phyloP scores from a whole-genome alignment of 53 echinoderm and acorn worm genomes.

The Mesocentrotus franciscanus region DNA sequence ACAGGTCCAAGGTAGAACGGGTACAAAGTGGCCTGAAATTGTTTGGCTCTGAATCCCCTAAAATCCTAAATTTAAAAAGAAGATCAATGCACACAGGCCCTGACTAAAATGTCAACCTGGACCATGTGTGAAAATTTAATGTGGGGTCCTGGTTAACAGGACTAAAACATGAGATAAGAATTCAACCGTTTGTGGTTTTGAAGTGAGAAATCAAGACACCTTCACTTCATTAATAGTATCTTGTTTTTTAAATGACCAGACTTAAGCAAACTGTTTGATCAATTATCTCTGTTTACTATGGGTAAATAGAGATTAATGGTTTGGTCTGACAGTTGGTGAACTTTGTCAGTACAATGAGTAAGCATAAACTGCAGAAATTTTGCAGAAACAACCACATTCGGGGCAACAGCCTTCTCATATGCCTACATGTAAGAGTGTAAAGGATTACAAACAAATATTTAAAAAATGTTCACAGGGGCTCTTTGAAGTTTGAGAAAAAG shows the following conservation, averaged over 20 bases:
- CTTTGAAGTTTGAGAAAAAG: no score
- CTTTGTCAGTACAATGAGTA: neutral
- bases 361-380: neutral
- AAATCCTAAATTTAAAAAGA: no score
- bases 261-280: neutral
- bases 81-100: no score
- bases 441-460: neutral
- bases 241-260: neutral
- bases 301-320: conserved; percentile 8
- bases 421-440: no score
- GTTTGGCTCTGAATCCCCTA: no score
- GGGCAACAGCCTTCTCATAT: no score
- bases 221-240: neutral
- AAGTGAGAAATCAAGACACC: neutral
- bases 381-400: neutral
- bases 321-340: conserved; percentile 24
- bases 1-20: no score
- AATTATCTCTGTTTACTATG: neutral
- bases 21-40: no score
- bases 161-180: no score
- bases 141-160: no score
- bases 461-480: neutral
- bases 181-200: neutral
- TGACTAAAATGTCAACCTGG: no score
- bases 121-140: no score